Conservation (phyloP, 2,888 invertebrate genomes). For the Acanthosepion esculentum region DNA sequence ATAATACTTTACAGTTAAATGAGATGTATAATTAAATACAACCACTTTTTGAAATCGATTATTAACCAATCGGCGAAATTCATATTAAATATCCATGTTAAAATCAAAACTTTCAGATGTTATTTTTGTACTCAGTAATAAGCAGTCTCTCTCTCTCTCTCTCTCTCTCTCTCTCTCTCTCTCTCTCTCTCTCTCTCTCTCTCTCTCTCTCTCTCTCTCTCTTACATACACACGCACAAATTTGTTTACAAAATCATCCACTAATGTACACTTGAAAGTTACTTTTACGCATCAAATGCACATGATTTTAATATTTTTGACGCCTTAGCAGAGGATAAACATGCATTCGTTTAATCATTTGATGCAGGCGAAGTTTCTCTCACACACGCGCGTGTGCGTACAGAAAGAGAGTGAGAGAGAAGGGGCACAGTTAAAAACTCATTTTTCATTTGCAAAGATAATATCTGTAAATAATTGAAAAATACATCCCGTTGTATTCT, state of each 20-base stretch:
- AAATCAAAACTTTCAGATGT: no score
- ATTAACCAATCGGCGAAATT: no score
- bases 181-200: background rate
- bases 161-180: background rate
- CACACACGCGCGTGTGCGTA: no score
- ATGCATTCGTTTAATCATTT: background rate
- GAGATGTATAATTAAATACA: no score
- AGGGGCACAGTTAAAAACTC: background rate
- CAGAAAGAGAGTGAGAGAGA: no score
- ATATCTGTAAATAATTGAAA: background rate
- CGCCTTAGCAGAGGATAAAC: background rate
- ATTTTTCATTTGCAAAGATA: background rate
- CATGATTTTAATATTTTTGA: background rate
- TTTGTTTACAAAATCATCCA: background rate
- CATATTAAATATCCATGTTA: no score
- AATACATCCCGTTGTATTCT: background rate
- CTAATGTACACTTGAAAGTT: background rate
- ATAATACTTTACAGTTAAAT: no score
- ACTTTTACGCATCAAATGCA: background rate
- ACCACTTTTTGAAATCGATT: no score
- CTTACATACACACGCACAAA: background rate
- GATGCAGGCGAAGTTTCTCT: background rate
- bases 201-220: no score
- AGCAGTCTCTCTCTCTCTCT: background rate
- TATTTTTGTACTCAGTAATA: background rate